Conservation (phyloP, 2,113 vertebrate genomes). For the Nicator chloris region DNA sequence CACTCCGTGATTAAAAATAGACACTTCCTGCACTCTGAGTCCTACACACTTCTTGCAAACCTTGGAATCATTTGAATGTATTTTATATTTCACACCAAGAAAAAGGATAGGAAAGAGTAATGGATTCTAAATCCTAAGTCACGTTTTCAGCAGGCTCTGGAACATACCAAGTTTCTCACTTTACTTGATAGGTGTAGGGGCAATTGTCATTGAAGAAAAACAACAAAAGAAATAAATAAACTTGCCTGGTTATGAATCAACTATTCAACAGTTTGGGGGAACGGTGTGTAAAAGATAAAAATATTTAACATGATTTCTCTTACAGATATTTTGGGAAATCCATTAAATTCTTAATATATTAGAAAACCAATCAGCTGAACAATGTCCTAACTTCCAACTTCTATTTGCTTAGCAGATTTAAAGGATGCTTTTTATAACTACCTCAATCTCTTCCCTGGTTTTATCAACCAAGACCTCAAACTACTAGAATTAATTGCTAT, state of each 20-base stretch:
- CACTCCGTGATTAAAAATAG: neutral
- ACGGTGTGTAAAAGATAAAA: neutral
- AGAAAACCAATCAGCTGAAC: neutral
- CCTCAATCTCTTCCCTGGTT: neutral
- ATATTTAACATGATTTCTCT: neutral
- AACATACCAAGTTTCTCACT: neutral
- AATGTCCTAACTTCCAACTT: neutral
- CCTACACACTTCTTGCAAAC: neutral
- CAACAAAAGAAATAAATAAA: neutral
- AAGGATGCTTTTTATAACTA: neutral
- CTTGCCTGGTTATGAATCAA: neutral
- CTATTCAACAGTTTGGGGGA: neutral
- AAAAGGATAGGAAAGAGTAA: neutral
- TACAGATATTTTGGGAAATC: neutral
- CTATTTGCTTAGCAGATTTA: neutral
- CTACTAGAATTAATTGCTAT: neutral
- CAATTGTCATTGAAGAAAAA: neutral
- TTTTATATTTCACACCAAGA: neutral
- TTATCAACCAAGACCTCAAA: neutral
- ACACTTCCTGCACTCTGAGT: neutral
- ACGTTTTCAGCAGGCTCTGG: neutral
- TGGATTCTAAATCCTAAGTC: neutral
- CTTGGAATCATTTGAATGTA: neutral
- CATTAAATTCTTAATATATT: neutral
- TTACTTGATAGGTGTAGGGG: neutral